Evolutionary conservation across 2,797 vertebrate species (phyloP), one percentile per base, ranked within the genome.

Genomic region (Cottoperca gobio): DNA sequence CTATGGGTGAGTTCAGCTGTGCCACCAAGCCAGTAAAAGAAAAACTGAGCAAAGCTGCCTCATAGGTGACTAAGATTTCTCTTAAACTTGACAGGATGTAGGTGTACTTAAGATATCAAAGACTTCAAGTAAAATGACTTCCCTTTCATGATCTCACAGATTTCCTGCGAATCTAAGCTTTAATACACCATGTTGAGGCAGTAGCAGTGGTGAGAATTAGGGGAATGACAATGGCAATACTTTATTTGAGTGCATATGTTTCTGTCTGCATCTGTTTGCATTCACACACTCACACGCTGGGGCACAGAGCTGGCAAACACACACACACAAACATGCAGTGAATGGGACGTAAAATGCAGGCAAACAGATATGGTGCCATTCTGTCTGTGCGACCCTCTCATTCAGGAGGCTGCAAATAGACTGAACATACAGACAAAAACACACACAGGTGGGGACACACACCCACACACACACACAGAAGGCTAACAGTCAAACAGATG

Each of bases 371-470:
- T 1, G 73, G 72, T 67, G 82, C 76, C 60, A 13, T 42, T 78
- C 70, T 85, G 83, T 90, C 83, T 90, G 83, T 21, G 70, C 3
- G 6, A 26, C 48, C 60, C 60, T 33, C 28, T 65, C 63, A 42
- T 63, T 84, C 66, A 72, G 60, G 60, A 0, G 33, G 45, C 46
- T 79, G 81, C 75, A 87, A 88, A 92, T 39, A 86, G 65, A 81
- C 82, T 83, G 70, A 79, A 81, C 71, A 75, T 14, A 86, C 76
- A 85, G 49, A 80, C 49, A 14, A 14, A 62, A 31, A 74, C 68
- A 70, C 69, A 79, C 58, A 72, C 55, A 73, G 24, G 70, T 6
- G 63, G 24, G 81, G 61, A 82, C 71, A 81, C 68, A 75, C 46
- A 67, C 55, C 63, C 37, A 37, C 67, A 63, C 26, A 19, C 66